Percentiles rank a stretch among this genome's conserved stretches.
phyloP scores from a whole-genome alignment of 1,140 invertebrate species.

The Zaprionus kolodkinae region DNA sequence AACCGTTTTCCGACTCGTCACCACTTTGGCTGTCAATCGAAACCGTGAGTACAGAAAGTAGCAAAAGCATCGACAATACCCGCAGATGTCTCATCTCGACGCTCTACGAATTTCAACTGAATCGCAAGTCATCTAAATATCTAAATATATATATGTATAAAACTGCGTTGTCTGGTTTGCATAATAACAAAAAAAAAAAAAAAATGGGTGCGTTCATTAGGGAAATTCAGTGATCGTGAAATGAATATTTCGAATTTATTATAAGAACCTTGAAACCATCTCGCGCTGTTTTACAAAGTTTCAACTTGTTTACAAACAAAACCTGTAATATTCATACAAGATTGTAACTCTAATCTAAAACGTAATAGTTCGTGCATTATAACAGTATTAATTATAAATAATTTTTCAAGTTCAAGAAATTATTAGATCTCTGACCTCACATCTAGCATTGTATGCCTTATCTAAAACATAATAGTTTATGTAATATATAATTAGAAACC shows the following conservation, averaged over 20 bases:
- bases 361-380: not conserved
- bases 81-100: constrained; percentile 29
- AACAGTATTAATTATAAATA: not conserved
- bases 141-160: too few species aligned
- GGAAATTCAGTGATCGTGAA: not conserved
- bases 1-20: not conserved
- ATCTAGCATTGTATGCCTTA: not conserved
- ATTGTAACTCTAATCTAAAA: not conserved
- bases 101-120: constrained; percentile 18
- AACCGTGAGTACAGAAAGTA: not conserved
- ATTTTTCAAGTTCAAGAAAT: not conserved
- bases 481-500: too few species aligned
- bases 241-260: not conserved
- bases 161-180: constrained; percentile 5
- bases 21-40: not conserved
- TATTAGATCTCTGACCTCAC: too few species aligned
- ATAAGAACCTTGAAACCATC: not conserved
- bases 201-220: constrained; percentile 16
- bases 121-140: not conserved
- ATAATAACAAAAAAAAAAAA: constrained; percentile 6
- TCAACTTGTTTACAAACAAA: not conserved
- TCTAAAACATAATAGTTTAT: not conserved
- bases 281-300: not conserved
- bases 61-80: constrained; percentile 5
- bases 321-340: not conserved